These are phyloP conservation scores for Muscicapa striata DNA, from an alignment of 2,797 vertebrate genomes.

Conservation along the genomic window DNA sequence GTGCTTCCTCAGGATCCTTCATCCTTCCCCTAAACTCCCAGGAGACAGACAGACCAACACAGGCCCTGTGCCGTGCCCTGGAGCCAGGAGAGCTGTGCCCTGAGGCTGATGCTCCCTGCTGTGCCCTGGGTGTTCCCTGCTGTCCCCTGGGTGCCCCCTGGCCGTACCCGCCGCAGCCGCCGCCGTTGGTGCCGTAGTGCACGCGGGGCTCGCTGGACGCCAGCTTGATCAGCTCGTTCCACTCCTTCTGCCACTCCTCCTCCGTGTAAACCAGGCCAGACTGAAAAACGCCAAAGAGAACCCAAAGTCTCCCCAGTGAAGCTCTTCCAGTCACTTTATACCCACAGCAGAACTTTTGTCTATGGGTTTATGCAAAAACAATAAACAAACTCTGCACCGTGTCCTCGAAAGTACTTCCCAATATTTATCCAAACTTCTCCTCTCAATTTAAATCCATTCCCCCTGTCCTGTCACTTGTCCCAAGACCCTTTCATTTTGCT, in stretches of 20 bases:
- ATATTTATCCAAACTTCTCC: neutral
- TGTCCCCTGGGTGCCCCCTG: neutral
- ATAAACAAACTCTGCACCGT: accelerated
- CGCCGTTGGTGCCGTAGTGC: conserved; percentile 88
- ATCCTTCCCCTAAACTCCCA: neutral
- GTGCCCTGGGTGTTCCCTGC: too few relatives aligned
- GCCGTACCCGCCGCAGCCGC: conserved; percentile 76
- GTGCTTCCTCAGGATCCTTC: accelerated
- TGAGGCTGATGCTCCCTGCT: neutral
- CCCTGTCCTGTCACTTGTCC: neutral
- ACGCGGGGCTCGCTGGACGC: conserved; percentile 91
- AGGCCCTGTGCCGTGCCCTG: neutral
- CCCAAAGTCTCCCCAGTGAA: accelerated
- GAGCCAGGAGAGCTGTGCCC: accelerated
- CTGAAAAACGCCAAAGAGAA: conserved; percentile 60
- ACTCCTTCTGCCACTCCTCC: conserved; percentile 98
- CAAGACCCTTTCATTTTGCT: neutral
- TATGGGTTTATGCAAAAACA: accelerated
- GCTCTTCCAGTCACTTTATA: neutral
- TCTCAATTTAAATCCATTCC: neutral
- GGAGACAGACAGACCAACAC: accelerated
- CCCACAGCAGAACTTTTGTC: neutral
- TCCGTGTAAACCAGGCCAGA: conserved; percentile 96
- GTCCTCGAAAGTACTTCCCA: neutral
- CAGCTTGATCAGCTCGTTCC: conserved; percentile 92